Base-by-base conservation (phyloP, 2,888 invertebrate species). In the Cataglyphis cursor region DNA sequence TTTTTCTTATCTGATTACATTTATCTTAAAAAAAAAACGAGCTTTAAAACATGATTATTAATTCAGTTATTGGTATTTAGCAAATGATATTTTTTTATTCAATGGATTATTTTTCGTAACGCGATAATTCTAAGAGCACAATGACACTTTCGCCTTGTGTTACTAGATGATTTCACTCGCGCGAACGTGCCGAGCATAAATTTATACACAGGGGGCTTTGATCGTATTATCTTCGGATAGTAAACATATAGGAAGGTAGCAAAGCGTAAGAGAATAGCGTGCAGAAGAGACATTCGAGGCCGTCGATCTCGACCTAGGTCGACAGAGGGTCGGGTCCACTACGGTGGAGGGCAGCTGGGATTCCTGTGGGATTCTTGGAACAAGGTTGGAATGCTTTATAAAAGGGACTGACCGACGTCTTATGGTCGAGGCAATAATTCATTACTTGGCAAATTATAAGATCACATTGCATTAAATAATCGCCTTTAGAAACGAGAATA, bases 301-400 rank as follows among this genome's bases (percentile, higher is more conserved):
- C 72, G 87, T 84, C 86, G 86, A 86, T 87, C 70, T 75, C 70
- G 59, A 65, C 66, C 57, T 78, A 76, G 82, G 76, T 82, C 75
- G 87, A 75, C 68, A 70, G 82, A 87, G 89, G 88, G 89, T 85
- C 88, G 84, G 84, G 88, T 85, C 88, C 85, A 86, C 86, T 88
- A 85, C 82, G 90, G 85, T 85, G 87, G 78, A 87, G 89, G 90
- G 91, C 87, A 90, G 88, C 88, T 61, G 86, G 87, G 86, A 62
- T 92, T 93, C 94, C 94, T 92, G 85, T 89, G 94, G 94, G 94
- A 94, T 92, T 85, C 86, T 81, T 82, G 88, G 92, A 92, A 93
- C 93, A 93, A 93, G 91, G 87, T 87, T 88, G 90, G 94, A 93
- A 94, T 93, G 93, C 92, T 92, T 93, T 92, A 94, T 93, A 92